Percentiles rank a stretch among this genome's conserved stretches.
Evolutionary conservation across 1,140 invertebrate species (phyloP).

Genomic region (Drepana arcuata): DNA sequence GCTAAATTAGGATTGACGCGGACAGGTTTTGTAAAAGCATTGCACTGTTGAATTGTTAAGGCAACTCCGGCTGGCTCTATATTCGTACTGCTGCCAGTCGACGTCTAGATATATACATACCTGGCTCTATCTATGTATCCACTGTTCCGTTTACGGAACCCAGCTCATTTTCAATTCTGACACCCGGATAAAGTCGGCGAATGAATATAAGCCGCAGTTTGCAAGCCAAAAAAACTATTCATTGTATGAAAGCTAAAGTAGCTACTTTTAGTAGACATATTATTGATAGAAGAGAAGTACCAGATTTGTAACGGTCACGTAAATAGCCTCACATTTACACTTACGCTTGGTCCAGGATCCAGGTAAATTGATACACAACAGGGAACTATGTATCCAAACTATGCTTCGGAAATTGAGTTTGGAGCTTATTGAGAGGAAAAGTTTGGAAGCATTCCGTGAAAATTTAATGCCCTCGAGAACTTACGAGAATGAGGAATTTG

Average conservation of each 20-base stretch:
- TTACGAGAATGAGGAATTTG: conserved; percentile 58
- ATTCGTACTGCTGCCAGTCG: conserved; percentile 42
- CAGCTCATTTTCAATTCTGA: conserved; percentile 63
- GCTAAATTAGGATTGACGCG: conserved; percentile 67
- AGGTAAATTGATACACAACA: conserved; percentile 42
- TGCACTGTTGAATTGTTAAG: conserved; percentile 71
- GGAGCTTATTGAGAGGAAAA: conserved; percentile 55
- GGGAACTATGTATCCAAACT: conserved; percentile 48
- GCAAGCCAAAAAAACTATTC: conserved; percentile 23
- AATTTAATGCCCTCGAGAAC: conserved; percentile 57
- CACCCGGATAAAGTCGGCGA: conserved; percentile 46
- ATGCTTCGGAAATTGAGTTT: conserved; percentile 55
- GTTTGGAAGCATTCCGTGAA: conserved; percentile 63
- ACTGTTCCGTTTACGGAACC: conserved; percentile 52
- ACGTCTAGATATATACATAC: conserved; percentile 31
- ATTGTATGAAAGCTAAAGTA: no score
- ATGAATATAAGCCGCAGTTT: conserved; percentile 32
- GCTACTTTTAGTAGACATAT: no score
- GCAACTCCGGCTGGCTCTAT: conserved; percentile 58
- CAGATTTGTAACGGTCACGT: no score
- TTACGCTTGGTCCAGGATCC: conserved; percentile 10
- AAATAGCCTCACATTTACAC: no score
- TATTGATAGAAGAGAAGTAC: no score
- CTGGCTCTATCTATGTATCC: conserved; percentile 11
- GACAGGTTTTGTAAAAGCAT: conserved; percentile 72